Base-by-base conservation (phyloP, 2,113 vertebrate genomes). In the Corythaeola cristata region DNA sequence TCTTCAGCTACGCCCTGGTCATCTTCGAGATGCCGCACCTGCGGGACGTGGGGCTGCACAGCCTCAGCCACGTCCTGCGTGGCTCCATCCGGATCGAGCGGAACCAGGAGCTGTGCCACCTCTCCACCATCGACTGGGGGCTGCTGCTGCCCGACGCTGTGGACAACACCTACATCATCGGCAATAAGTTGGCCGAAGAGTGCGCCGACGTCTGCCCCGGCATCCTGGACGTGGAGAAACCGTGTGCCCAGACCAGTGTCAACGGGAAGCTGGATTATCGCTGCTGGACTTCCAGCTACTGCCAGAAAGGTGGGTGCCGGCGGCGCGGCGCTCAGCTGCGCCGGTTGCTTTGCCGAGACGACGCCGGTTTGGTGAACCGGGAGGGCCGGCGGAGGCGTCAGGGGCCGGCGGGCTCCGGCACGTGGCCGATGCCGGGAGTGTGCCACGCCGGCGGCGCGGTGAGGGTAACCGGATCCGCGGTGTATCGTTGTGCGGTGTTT, bases 31-130 rank as follows among this genome's bases (percentile, higher is more conserved):
- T 98, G 98, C 98, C 98, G 0, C 98, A 98, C 37, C 94, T 98
- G 67, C 80, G 98, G 3, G 98, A 98, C 11, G 60, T 98, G 27
- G 98, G 98, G 58, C 96, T 98, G 78, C 97, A 95, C 7, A 97
- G 97, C 7, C 96, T 98, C 39, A 94, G 95, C 44, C 97, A 98
- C 4, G 80, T 98, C 81, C 92, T 98, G 15, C 96, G 96, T 0
- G 98, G 98, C 0, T 98, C 98, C 0, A 95, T 98, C 59, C 97
- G 98, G 3, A 97, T 98, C 2, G 98, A 98, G 45, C 98, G 98
- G 45, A 98, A 98, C 96, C 98, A 98, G 91, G 98, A 98, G 93
- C 98, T 98, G 16, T 98, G 98, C 78, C 98, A 98, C 90, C 97
- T 98, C 71, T 98, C 98, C 97, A 98, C 98, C 95, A 96, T 98